A percentile compares a stretch with the other conserved stretches of the same genome.
Conservation (phyloP, 1,140 invertebrate genomes). For the Drosophila varians region DNA sequence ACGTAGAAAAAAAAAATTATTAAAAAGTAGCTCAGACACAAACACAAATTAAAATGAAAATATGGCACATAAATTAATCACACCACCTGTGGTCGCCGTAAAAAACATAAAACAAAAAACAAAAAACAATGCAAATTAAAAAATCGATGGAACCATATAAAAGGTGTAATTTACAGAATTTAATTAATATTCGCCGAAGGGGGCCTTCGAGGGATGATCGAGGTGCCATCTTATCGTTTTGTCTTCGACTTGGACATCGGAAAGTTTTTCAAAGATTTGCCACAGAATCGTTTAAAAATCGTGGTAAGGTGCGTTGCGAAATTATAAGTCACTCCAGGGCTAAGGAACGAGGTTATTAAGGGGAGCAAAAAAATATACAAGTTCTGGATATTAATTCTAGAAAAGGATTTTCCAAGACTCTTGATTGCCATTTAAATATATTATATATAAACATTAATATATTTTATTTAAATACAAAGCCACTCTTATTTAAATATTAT, state of each 20-base stretch:
- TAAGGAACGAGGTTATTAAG: neutral
- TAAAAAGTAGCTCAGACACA: constrained; percentile 4
- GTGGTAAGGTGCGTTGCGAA: neutral
- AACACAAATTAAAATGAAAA: neutral
- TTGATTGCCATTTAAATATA: too few relatives aligned
- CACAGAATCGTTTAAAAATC: neutral
- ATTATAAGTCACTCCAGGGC: neutral
- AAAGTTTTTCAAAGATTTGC: neutral
- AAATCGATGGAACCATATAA: constrained; percentile 2
- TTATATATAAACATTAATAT: too few relatives aligned
- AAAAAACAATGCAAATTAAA: neutral
- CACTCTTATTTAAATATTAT: too few relatives aligned
- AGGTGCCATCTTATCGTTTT: too few relatives aligned
- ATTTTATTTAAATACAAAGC: too few relatives aligned
- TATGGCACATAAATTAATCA: constrained; percentile 24
- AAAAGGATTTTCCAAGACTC: too few relatives aligned
- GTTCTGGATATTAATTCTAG: too few relatives aligned
- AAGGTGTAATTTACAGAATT: neutral
- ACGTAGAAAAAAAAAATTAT: too few relatives aligned
- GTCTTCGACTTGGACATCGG: neutral
- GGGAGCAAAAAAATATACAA: too few relatives aligned
- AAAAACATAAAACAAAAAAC: neutral
- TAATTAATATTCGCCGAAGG: constrained; percentile 3
- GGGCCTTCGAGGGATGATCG: neutral
- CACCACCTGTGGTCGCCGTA: neutral